Percentiles rank a stretch among this genome's conserved stretches.
Conservation (phyloP, 2,797 vertebrate genomes). For the Rhabdophis nuchalis region DNA sequence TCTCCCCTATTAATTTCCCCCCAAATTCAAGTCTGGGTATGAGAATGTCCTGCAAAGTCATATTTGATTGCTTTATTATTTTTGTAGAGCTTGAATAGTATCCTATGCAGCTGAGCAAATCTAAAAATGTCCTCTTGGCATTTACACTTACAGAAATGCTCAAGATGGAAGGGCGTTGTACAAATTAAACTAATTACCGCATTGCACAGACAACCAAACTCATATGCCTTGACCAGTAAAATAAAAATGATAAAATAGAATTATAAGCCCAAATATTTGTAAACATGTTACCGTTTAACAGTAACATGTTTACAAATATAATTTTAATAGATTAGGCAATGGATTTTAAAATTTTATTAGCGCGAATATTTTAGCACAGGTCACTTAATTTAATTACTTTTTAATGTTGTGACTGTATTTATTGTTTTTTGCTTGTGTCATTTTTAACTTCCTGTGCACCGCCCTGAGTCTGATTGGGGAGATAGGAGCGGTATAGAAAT, state of each 20-base stretch:
- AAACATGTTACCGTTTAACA: background rate
- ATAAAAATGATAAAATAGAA: background rate
- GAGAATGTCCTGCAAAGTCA: conserved; percentile 55
- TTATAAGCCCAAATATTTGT: background rate
- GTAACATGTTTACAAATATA: no score
- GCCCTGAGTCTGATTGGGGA: no score
- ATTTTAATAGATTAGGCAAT: no score
- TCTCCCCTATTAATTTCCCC: conserved; percentile 63
- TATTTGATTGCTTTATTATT: conserved; percentile 54
- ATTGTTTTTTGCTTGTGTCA: no score
- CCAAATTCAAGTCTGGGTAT: conserved; percentile 43
- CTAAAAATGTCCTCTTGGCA: conserved; percentile 6
- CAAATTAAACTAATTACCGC: background rate
- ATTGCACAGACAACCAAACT: background rate
- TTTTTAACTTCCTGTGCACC: no score
- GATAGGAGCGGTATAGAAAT: no score
- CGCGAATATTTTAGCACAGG: no score
- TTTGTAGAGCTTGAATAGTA: conserved; percentile 29
- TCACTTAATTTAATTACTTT: no score
- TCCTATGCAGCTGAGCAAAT: conserved; percentile 27
- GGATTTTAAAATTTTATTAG: no score
- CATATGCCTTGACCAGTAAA: background rate
- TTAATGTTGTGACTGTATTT: no score
- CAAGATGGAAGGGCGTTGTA: conserved; percentile 5
- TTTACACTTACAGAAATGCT: conserved; percentile 32